phyloP scores from a whole-genome alignment of 2,797 vertebrate genomes.

The Pachyuromys duprasi region DNA sequence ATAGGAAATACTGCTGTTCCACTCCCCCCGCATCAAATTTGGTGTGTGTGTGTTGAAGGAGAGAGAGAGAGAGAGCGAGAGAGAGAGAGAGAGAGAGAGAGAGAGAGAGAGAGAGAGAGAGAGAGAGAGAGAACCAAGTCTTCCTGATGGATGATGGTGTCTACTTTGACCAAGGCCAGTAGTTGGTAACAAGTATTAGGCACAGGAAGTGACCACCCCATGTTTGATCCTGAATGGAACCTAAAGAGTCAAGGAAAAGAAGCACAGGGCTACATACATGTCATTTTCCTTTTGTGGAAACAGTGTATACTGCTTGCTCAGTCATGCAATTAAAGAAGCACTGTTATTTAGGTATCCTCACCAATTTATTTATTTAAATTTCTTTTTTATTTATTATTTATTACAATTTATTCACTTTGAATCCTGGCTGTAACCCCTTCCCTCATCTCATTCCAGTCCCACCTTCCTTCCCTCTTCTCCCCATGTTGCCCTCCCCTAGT shows the following conservation, averaged over 20 bases:
- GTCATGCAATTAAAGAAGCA: not conserved
- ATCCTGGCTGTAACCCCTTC: too few species aligned
- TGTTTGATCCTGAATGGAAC: not conserved
- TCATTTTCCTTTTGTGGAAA: not conserved
- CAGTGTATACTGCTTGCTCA: not conserved
- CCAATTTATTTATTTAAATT: not conserved
- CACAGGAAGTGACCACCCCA: not conserved
- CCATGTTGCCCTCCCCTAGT: too few species aligned
- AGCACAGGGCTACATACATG: not conserved
- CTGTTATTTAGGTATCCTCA: not conserved
- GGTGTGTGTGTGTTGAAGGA: not conserved
- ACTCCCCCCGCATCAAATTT: not conserved
- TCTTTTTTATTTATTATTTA: not conserved
- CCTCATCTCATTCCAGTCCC: too few species aligned
- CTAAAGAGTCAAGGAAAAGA: not conserved
- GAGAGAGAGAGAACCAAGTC: not conserved
- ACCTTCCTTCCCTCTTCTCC: too few species aligned
- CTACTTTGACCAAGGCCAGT: not conserved
- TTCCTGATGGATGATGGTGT: not conserved
- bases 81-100: too few species aligned
- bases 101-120: too few species aligned
- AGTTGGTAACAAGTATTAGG: not conserved
- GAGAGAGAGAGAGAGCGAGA: too few species aligned
- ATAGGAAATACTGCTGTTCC: conserved; percentile 54
- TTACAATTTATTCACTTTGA: too few species aligned